Conservation (phyloP, 2,113 vertebrate genomes). For the Leptocoma aspasia region DNA sequence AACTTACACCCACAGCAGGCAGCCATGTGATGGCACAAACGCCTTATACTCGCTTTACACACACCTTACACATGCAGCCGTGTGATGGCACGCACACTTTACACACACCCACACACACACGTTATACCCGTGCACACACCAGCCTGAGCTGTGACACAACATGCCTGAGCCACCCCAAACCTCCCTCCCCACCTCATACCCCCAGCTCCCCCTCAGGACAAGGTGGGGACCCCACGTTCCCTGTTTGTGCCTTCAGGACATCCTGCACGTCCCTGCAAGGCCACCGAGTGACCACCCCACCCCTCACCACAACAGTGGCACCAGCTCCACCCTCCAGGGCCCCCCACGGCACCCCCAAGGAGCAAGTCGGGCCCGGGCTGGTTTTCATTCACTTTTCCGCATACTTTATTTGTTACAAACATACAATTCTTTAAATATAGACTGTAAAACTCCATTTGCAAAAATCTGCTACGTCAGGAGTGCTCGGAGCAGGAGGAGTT, state of each 20-base stretch:
- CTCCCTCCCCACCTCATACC: fast-evolving
- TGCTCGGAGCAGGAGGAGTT: conserved; percentile 74
- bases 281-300: neutral
- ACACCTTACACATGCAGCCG: no score
- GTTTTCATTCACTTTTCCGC: conserved; percentile 79
- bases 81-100: neutral
- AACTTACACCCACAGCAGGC: neutral
- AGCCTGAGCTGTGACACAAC: neutral
- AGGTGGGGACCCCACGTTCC: no score
- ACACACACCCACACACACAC: no score
- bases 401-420: conserved; percentile 88
- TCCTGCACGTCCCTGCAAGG: neutral
- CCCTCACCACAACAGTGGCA: fast-evolving
- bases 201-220: neutral
- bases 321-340: neutral
- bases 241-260: neutral
- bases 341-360: fast-evolving
- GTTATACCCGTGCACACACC: neutral
- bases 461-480: conserved; percentile 82
- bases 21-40: neutral
- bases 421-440: conserved; percentile 87
- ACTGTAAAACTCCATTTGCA: conserved; percentile 87
- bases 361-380: neutral
- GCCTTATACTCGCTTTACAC: neutral
- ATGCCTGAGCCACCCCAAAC: neutral